Conservation (phyloP, 1,140 invertebrate genomes). For the Drosophila bocqueti region DNA sequence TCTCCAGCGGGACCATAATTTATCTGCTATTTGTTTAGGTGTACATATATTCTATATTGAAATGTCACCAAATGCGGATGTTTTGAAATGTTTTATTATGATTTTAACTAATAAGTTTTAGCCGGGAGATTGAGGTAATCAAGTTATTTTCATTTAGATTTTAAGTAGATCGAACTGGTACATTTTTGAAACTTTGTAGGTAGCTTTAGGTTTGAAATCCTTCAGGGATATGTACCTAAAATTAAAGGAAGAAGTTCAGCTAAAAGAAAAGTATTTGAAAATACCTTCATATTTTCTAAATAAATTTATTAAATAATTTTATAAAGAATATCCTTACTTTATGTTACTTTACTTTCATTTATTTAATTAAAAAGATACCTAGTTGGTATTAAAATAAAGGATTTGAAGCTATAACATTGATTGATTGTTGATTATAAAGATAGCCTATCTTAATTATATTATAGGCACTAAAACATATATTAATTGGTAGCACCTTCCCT, state of each 20-base stretch:
- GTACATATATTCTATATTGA: constrained; percentile 18
- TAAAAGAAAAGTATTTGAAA: too few relatives aligned
- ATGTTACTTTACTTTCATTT: neutral
- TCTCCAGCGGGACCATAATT: neutral
- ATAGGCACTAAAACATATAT: neutral
- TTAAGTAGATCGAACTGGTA: too few relatives aligned
- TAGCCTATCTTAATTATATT: constrained; percentile 2
- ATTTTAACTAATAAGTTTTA: neutral
- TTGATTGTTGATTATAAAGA: neutral
- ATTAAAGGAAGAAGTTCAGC: too few relatives aligned
- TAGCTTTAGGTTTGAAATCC: too few relatives aligned
- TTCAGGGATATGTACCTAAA: too few relatives aligned
- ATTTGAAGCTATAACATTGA: neutral
- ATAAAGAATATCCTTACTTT: too few relatives aligned
- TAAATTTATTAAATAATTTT: too few relatives aligned
- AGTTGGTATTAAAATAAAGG: neutral
- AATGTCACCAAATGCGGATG: constrained; percentile 10
- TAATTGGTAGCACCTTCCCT: neutral
- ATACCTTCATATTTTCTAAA: too few relatives aligned
- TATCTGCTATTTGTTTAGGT: constrained; percentile 52
- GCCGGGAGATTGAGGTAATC: neutral
- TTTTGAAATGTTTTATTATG: constrained; percentile 14
- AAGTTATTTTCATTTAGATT: neutral
- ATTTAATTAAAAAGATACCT: neutral
- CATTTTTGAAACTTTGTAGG: neutral